Conservation (phyloP, 2,113 vertebrate species). For the Rhipidura dahli region DNA sequence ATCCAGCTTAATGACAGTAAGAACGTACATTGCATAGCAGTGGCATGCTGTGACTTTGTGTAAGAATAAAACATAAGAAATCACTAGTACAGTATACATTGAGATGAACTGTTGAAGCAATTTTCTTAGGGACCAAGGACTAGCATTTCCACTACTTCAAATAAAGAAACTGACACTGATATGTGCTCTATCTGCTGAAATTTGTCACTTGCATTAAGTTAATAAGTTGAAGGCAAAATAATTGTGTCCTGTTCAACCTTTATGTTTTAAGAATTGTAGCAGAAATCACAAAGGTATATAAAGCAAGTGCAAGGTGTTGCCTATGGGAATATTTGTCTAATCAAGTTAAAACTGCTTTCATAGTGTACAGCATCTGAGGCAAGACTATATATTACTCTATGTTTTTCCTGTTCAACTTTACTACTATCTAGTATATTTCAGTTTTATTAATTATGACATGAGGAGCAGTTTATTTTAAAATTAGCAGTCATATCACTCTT, state of each 20-base stretch:
- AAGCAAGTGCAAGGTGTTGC: not conserved
- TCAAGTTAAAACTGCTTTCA: not conserved
- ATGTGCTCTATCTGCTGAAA: not conserved
- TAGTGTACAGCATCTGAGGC: not conserved
- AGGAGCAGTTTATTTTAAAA: not conserved
- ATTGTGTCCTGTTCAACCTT: slow-evolving; percentile 37
- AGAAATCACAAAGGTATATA: slow-evolving; percentile 26
- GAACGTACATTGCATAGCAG: not conserved
- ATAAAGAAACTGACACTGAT: slow-evolving; percentile 11
- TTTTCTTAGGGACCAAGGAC: not conserved
- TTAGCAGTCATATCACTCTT: not conserved
- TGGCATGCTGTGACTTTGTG: not conserved
- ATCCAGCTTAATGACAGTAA: not conserved
- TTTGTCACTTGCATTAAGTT: slow-evolving; percentile 30
- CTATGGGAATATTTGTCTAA: slow-evolving; percentile 21
- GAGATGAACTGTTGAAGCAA: not conserved
- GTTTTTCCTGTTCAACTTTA: not conserved
- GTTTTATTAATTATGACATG: not conserved
- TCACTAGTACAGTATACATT: not conserved
- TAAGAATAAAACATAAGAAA: slow-evolving; percentile 16
- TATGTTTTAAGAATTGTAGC: slow-evolving; percentile 33
- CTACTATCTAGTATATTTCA: not conserved
- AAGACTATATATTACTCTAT: not conserved
- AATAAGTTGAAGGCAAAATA: slow-evolving; percentile 43
- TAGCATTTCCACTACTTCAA: slow-evolving; percentile 35